phyloP scores from a whole-genome alignment of 2,113 vertebrate genomes.

The Anguilla rostrata region DNA sequence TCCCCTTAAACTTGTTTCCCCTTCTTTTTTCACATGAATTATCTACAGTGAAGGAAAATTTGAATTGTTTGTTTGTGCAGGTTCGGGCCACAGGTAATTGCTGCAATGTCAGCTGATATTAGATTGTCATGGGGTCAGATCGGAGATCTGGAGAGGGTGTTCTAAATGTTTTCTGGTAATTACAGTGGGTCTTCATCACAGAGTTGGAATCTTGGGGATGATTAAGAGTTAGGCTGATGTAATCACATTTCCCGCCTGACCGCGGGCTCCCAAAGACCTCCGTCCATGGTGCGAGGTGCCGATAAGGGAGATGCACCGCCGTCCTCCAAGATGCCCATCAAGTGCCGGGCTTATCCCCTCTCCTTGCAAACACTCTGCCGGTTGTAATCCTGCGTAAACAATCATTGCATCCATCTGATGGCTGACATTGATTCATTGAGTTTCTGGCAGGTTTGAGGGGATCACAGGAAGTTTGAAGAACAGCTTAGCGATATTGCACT shows the following conservation, averaged over 20 bases:
- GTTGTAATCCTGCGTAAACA: slow-evolving; percentile 49
- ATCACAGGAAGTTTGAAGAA: slow-evolving; percentile 41
- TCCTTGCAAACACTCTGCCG: slow-evolving; percentile 43
- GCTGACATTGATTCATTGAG: slow-evolving; percentile 49
- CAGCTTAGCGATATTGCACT: slow-evolving; percentile 39
- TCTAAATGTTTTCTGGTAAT: slow-evolving; percentile 36
- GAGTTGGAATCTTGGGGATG: slow-evolving; percentile 5
- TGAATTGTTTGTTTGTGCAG: not conserved
- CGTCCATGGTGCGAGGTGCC: slow-evolving; percentile 9
- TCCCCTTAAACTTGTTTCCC: not conserved
- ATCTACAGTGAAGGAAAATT: not conserved
- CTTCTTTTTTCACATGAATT: not conserved
- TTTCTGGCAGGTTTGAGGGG: slow-evolving; percentile 40
- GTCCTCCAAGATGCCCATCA: slow-evolving; percentile 38
- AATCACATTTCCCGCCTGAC: slow-evolving; percentile 41
- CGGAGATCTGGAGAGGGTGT: not conserved
- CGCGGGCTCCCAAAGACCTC: slow-evolving; percentile 14
- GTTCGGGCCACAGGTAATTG: not conserved
- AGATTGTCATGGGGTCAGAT: not conserved
- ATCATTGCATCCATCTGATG: slow-evolving; percentile 39
- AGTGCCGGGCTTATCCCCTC: slow-evolving; percentile 34
- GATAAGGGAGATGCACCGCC: slow-evolving; percentile 44
- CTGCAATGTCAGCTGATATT: not conserved
- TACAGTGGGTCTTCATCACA: slow-evolving; percentile 38
- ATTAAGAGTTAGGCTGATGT: slow-evolving; percentile 29